A percentile compares a stretch with the other conserved stretches of the same genome.
phyloP scores from a whole-genome alignment of 2,113 vertebrate genomes.

The Cheirogaleus medius region DNA sequence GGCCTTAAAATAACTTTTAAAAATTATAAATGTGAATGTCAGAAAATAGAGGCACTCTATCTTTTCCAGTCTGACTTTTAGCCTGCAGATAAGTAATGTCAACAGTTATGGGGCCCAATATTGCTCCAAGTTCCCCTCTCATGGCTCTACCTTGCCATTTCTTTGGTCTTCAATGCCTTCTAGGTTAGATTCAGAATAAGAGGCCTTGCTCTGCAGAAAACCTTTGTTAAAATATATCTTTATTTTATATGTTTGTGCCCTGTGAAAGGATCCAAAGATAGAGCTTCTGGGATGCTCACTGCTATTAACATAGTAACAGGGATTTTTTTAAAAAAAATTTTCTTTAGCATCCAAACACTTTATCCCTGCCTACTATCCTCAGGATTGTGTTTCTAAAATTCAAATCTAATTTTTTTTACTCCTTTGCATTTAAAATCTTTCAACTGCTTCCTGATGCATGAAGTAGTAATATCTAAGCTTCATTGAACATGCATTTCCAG shows the following conservation, averaged over 20 bases:
- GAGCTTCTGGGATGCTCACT: not conserved
- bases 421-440: constrained; percentile 26
- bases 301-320: not conserved
- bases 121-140: not conserved
- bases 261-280: not conserved
- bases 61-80: not conserved
- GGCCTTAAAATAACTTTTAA: not conserved
- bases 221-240: not conserved
- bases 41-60: not conserved
- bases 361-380: not conserved
- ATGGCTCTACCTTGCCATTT: not conserved
- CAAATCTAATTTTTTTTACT: not conserved
- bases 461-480: not conserved
- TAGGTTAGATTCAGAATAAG: not conserved
- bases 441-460: not conserved
- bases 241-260: not conserved
- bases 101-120: not conserved
- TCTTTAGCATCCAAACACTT: not conserved
- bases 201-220: not conserved
- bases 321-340: not conserved
- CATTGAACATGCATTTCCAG: not conserved
- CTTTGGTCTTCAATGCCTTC: not conserved
- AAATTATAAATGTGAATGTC: not conserved
- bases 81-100: not conserved
- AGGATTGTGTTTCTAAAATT: constrained; percentile 44